Evolutionary conservation across 2,113 vertebrate species (phyloP), one percentile per base, ranked within the genome.

Genomic region (Hepsetus odoe): DNA sequence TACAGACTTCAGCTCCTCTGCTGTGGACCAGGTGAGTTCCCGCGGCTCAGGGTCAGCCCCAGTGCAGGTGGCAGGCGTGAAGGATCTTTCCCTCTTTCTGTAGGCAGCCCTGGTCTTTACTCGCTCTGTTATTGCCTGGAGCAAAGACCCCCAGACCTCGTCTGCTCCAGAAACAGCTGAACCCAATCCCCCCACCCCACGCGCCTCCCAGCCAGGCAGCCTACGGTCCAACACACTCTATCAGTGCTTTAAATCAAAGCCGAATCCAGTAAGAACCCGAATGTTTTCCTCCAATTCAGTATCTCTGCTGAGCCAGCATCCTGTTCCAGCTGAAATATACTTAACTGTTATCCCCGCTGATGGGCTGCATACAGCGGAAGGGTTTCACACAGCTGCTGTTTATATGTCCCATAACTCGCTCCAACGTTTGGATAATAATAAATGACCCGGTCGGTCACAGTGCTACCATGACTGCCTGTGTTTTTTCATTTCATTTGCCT

Each of bases 141-240:
- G 55, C 71, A 42, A 26, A 42, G 22, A 30, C 24, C 24, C 22
- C 51, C 51, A 55, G 46, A 49, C 32, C n/a, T 51, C 30, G 51
- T 53, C 51, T 55, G n/a, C 51, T 55, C n/a, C 51, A 55, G 22
- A 11, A 55, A 55, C 51, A 59, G 35, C 53, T 42, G 71, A 59
- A 73, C 14, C 51, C 22, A 1, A 1, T 10, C 20, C 51, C 24
- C n/a, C 51, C 51, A 55, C 22, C 9, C n/a, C 22, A 14, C 18
- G 20, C 12, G 1, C n/a, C 51, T 55, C n/a, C 22, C n/a, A 24
- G 51, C 4, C n/a, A 55, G 51, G 1, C n/a, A 9, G 8, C 7
- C 20, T 22, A 55, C 12, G 42, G 1, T 20, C 4, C 51, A 8
- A 22, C 51, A 55, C 11, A 10, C 11, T 55, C n/a, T n/a, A 24